Conservation (phyloP, 2,888 invertebrate genomes). For the Athrips mouffetella region DNA sequence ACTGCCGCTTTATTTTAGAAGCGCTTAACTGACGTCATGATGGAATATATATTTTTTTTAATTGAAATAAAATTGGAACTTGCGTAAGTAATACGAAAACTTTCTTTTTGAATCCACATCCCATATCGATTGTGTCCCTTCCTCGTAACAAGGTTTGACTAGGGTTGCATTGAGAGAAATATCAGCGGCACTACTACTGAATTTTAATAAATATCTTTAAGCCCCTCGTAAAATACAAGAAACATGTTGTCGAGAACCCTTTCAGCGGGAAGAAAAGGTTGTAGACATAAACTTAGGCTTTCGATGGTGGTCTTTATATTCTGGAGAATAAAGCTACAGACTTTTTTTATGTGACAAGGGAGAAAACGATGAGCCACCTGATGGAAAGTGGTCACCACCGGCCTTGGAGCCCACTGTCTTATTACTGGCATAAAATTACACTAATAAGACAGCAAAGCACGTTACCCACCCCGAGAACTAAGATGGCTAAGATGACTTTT, state of each 20-base stretch:
- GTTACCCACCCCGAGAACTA: not conserved
- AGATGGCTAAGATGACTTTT: too few species aligned
- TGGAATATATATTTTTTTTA: not conserved
- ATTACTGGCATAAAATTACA: too few species aligned
- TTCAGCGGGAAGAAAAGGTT: not conserved
- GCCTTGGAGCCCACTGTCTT: too few species aligned
- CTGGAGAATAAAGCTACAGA: too few species aligned
- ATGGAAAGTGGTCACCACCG: too few species aligned
- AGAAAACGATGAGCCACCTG: too few species aligned
- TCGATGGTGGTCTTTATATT: not conserved
- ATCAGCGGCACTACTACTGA: not conserved
- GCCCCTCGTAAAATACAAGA: not conserved
- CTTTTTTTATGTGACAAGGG: too few species aligned
- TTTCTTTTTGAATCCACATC: constrained; percentile 1
- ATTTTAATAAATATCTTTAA: constrained; percentile 6
- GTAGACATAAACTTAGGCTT: not conserved
- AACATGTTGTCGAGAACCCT: not conserved
- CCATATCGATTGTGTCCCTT: constrained; percentile 11
- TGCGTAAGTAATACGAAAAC: too few species aligned
- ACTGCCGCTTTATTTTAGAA: too few species aligned
- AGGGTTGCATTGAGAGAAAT: constrained; percentile 5
- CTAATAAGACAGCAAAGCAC: too few species aligned
- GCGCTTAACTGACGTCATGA: too few species aligned
- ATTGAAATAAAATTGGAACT: not conserved
- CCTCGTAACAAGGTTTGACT: constrained; percentile 10